Evolutionary conservation across 2,888 invertebrate species (phyloP), one percentile per base, ranked within the genome.

Genomic region (Mythimna impura): DNA sequence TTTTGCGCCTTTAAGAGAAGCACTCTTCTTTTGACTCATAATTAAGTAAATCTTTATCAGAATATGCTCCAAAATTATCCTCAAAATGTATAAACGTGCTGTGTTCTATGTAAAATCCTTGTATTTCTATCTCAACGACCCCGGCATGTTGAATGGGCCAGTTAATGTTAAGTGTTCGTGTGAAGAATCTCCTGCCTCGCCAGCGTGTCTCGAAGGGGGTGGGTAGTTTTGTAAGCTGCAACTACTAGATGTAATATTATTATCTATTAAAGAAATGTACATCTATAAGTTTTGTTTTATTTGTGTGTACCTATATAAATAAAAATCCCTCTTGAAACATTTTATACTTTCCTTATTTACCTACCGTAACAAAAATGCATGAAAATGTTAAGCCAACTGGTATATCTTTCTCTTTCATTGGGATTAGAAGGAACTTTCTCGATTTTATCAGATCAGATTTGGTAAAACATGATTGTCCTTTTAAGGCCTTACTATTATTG

Each of bases 171-270:
- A 62, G 36, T 20, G 25, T 61, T 40, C 6, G 12, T 71, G 61
- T 78, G 36, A 55, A 61, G 43, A 68, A 17, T 67, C 61, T 73
- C 52, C 66, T 58, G 60, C 62, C 83, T 83, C 80, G 80, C 84
- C 70, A 83, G 81, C 62, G 66, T 47, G 67, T 54, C 57, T 60
- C 65, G 58, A 65, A 57, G 66, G 81, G 65, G 8, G 8, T 66
- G 80, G 81, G 81, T 80, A 83, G 65, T 52, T 34, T 7, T 66
- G 12, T 75, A 80, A 71, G 58, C 36, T 62, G 81, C 83, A 83
- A 61, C 17, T 63, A 60, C 10, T 57, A 60, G 68, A 65, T 74
- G 65, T 77, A 30, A 50, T 22, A 40, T 54, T 22, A 40, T 54
- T 70, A 30, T 57, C 7, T 25, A 62, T 50, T 61, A 63, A 72